Conservation (phyloP, 2,113 vertebrate species). For the Nycticorax nycticorax region DNA sequence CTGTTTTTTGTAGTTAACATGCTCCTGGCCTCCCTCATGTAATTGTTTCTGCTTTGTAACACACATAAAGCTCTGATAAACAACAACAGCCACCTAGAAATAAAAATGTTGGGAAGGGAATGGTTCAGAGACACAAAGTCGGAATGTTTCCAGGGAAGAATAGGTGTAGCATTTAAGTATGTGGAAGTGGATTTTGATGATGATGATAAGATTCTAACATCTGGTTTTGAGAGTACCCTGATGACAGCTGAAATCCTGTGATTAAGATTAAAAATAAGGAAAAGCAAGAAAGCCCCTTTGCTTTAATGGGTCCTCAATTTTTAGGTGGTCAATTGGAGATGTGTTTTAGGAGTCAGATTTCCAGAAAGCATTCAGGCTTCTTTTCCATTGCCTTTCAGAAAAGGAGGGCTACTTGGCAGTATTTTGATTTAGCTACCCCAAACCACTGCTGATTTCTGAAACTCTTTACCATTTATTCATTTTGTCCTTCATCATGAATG, state of each 20-base stretch:
- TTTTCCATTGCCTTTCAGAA: background rate
- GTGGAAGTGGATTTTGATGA: slow-evolving; percentile 7
- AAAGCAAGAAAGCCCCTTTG: background rate
- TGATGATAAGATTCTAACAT: background rate
- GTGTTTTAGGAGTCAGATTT: background rate
- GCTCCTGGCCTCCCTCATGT: slow-evolving; percentile 59
- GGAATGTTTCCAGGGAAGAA: background rate
- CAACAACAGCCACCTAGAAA: slow-evolving; percentile 55
- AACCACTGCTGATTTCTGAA: background rate
- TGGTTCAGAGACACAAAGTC: slow-evolving; percentile 51
- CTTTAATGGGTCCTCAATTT: background rate
- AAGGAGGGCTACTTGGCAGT: background rate
- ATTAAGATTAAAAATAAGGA: background rate
- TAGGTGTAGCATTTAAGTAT: background rate
- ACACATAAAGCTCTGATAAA: slow-evolving; percentile 68
- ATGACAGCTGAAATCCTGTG: background rate
- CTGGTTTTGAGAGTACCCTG: background rate
- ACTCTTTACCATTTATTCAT: background rate
- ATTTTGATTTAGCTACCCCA: background rate
- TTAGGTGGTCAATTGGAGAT: background rate
- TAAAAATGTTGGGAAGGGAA: slow-evolving; percentile 37
- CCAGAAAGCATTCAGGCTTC: background rate
- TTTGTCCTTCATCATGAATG: background rate
- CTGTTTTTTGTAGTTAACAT: slow-evolving; percentile 68
- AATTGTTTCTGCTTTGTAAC: slow-evolving; percentile 77